Evolutionary conservation across 2,113 vertebrate species (phyloP).

Genomic region (Triplophysa tibetana): DNA sequence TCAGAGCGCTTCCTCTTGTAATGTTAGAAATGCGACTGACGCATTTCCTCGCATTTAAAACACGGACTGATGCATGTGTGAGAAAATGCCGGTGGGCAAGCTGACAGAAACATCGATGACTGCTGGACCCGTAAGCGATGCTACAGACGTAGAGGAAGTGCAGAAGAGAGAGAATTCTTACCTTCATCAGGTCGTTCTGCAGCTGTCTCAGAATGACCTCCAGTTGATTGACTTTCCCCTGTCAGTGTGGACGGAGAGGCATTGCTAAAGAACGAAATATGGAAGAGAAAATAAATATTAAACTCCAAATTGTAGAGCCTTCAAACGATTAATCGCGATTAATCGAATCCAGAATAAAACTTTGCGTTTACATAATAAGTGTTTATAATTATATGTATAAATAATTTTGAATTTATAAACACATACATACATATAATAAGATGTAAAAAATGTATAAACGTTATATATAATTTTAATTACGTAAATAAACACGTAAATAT

Average conservation of each 20-base stretch:
- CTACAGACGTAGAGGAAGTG: background rate
- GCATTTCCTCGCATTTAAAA: conserved; percentile 14
- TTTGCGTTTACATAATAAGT: too few species aligned
- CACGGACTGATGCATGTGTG: background rate
- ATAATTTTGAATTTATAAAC: too few species aligned
- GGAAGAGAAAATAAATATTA: background rate
- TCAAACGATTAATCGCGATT: too few species aligned
- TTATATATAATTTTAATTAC: too few species aligned
- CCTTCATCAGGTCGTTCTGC: conserved; percentile 93
- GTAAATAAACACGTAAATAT: too few species aligned
- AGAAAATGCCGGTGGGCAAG: background rate
- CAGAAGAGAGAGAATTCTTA: conserved; percentile 49
- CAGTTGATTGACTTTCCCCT: conserved; percentile 95
- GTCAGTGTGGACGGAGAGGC: conserved; percentile 84
- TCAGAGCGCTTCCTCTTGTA: conserved; percentile 18
- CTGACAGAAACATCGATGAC: background rate
- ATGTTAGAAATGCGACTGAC: conserved; percentile 1
- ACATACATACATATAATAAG: too few species aligned
- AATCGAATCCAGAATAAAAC: too few species aligned
- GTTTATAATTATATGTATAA: too few species aligned
- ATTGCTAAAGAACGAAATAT: conserved; percentile 61
- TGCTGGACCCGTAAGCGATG: background rate
- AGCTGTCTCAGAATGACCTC: conserved; percentile 93
- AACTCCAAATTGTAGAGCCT: background rate
- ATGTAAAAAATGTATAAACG: too few species aligned